Evolutionary conservation across 2,888 invertebrate species (phyloP).

Genomic region (Pollenia angustigena): DNA sequence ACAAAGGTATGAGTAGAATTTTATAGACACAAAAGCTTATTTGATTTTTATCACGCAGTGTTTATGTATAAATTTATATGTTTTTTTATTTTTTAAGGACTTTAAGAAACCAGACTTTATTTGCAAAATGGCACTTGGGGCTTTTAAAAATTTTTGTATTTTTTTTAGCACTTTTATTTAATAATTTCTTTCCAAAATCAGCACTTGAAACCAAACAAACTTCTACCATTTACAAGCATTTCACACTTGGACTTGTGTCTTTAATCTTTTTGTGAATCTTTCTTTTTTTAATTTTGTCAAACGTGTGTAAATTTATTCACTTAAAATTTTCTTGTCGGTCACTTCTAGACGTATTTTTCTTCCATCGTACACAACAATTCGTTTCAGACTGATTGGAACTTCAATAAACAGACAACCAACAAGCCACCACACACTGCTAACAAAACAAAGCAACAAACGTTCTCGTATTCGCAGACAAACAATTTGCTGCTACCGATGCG

Average conservation of each 20-base stretch:
- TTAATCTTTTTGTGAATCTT: constrained; percentile 25
- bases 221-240: constrained; percentile 13
- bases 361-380: constrained; percentile 82
- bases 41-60: constrained; percentile 42
- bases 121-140: constrained; percentile 68
- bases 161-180: background rate
- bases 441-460: constrained; percentile 57
- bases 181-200: constrained; percentile 5
- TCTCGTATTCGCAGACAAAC: constrained; percentile 33
- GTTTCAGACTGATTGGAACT: constrained; percentile 81
- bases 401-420: constrained; percentile 78
- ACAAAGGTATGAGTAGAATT: constrained; percentile 65
- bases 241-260: constrained; percentile 38
- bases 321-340: constrained; percentile 35
- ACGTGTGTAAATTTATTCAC: constrained; percentile 44
- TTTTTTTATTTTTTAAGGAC: constrained; percentile 49
- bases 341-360: constrained; percentile 71
- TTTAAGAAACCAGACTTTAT: constrained; percentile 67
- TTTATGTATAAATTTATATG: constrained; percentile 14
- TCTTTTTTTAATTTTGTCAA: constrained; percentile 21
- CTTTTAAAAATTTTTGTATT: constrained; percentile 31
- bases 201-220: constrained; percentile 23
- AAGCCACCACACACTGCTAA: constrained; percentile 75
- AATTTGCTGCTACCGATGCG: constrained; percentile 47
- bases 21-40: constrained; percentile 69